A percentile compares a stretch with the other conserved stretches of the same genome.
Evolutionary conservation across 2,113 vertebrate species (phyloP).

Genomic region (Malurus elegans): DNA sequence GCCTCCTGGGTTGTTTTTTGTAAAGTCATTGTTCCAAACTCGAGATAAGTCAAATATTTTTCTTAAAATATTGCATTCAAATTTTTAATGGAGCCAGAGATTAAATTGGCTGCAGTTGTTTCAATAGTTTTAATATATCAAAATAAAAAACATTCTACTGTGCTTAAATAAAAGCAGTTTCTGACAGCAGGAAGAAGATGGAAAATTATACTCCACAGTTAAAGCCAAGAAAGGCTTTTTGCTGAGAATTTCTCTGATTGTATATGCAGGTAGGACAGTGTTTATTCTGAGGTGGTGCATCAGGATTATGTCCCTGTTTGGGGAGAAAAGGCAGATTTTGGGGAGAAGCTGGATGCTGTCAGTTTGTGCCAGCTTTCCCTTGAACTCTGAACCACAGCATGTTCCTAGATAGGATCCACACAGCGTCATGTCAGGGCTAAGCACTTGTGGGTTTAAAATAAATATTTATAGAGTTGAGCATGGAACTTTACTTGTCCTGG

Average conservation of each 20-base stretch:
- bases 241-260: not conserved
- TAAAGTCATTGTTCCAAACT: not conserved
- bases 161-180: not conserved
- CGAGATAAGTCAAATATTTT: not conserved
- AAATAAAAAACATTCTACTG: not conserved
- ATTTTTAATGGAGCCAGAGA: not conserved
- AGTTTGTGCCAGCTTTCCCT: not conserved
- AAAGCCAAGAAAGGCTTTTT: not conserved
- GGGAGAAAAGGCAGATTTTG: not conserved
- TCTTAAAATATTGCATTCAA: not conserved
- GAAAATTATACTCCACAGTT: not conserved
- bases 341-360: not conserved
- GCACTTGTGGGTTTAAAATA: not conserved
- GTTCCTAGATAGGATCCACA: rapidly evolving
- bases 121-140: not conserved
- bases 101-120: not conserved
- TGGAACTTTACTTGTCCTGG: not conserved
- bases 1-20: not conserved
- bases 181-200: not conserved
- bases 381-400: not conserved
- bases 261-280: not conserved
- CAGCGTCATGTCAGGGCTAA: not conserved
- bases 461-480: not conserved
- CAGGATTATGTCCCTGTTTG: not conserved
- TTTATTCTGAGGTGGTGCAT: not conserved